Base-by-base conservation (phyloP, 2,113 vertebrate species). In the Rhombomys opimus region DNA sequence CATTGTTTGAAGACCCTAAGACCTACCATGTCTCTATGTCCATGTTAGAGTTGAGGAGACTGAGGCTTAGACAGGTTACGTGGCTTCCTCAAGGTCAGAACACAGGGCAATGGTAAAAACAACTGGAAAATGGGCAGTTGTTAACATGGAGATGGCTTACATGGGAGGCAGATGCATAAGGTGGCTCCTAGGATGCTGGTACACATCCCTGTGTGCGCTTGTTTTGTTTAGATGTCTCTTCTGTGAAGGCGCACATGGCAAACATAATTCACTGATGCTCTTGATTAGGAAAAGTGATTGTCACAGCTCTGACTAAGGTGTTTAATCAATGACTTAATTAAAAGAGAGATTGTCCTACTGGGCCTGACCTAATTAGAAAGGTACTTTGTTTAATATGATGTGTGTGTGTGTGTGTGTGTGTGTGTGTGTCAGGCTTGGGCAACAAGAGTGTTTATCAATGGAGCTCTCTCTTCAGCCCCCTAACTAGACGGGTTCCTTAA, bases 321-420 rank as follows among this genome's bases (percentile, higher is more conserved):
- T 96, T 95, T 75, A 81, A 76, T 89, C 59, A 38, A 50, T 41
- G 73, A 13, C 8, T 46, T 95, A 25, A 77, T 86, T 94, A 94
- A 70, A 81, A 89, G 30, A 25, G 30, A 90, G 52, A 91, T 15
- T 63, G 35, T 85, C 35, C 23, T 85, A 54, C 18, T 38, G 12
- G 27, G 8, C 52, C 15, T 90, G 12, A 89, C 52, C 30, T 70
- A 81, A 38, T 70, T 89, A 91, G 17, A 30, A 57, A 2, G 54
- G 13, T 46, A 73, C 38, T 97, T 86, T 50, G 5, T 20, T 32
- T 85, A 65, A 65, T 46, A 18, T 65, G 46, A 65, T 5, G 41
- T 23, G 73, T 75, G n/a, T 75, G n/a, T 38, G 6, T 72, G 6
- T 52, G 12, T 77, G 41, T 30, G 46, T 52, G 46, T 52, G 2